Evolutionary conservation across 2,113 vertebrate genomes (phyloP).

Genomic region (Scatophagus argus): DNA sequence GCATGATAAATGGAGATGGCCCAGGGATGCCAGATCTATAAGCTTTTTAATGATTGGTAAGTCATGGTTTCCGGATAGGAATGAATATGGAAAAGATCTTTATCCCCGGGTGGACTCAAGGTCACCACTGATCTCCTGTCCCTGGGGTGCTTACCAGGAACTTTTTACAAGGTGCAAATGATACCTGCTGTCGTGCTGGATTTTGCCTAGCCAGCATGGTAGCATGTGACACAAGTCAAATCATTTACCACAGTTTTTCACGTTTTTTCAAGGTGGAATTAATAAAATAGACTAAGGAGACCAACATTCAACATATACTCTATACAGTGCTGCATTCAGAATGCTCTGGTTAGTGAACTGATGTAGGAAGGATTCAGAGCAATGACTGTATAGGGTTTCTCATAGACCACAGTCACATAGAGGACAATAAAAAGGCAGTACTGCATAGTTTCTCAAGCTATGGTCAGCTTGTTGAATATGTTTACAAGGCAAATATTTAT

Average conservation of each 20-base stretch:
- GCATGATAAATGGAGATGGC: slow-evolving; percentile 66
- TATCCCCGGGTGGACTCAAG: slow-evolving; percentile 73
- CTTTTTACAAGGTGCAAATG: slow-evolving; percentile 63
- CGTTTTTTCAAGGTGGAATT: slow-evolving; percentile 52
- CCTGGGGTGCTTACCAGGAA: slow-evolving; percentile 65
- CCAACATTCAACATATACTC: background rate
- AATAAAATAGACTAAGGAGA: slow-evolving; percentile 29
- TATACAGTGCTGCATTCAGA: background rate
- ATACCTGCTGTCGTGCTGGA: slow-evolving; percentile 42
- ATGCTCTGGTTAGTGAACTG: background rate
- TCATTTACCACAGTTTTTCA: slow-evolving; percentile 47
- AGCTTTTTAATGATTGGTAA: slow-evolving; percentile 81
- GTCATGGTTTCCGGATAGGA: slow-evolving; percentile 77
- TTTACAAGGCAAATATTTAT: background rate
- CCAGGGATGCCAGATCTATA: slow-evolving; percentile 66
- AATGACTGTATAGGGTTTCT: background rate
- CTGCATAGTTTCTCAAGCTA: background rate
- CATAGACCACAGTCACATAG: background rate
- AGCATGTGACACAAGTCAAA: slow-evolving; percentile 41
- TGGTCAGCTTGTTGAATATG: background rate
- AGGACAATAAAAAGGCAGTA: background rate
- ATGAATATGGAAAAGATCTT: slow-evolving; percentile 80
- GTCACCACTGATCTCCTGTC: slow-evolving; percentile 72
- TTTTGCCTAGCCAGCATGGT: slow-evolving; percentile 40
- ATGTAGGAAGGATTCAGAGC: background rate